Evolutionary conservation across 1,140 invertebrate species (phyloP), one percentile per base, ranked within the genome.

Genomic region (Arctopsyche grandis): DNA sequence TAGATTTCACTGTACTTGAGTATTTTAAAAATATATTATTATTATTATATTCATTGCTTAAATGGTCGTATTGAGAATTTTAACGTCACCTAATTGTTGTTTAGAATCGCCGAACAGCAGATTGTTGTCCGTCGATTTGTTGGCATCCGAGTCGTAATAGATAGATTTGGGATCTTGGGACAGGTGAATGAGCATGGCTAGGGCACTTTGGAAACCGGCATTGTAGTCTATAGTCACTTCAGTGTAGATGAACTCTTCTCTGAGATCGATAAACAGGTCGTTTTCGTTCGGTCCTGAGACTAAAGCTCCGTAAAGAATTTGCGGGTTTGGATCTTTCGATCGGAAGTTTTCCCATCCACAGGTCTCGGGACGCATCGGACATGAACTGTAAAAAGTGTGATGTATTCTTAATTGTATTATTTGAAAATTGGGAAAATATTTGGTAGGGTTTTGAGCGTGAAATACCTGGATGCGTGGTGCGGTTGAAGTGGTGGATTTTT

Each of bases 211-310:
- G 81, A 91, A 91, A 0, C 90, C 91, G 5, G 90, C 90, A 81
- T 91, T 91, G 82, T 89, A 91, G 77, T 91, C 90, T 19, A 91
- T 80, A 5, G 89, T 90, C 4, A 91, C 90, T 80, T 91, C 90
- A n/a, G 90, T 91, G 78, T 89, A 89, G 9, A 90, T 84, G 81
- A 87, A 90, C 22, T 91, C 89, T 71, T 89, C 85, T 63, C 91
- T 84, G n/a, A 79, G 80, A 81, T 91, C 90, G 24, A 85, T 83
- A 81, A 90, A 91, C 46, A 86, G 81, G 75, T 91, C 90, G 43
- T 87, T 88, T 69, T 86, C 85, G 81, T 91, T 88, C 0, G 91
- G 90, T 1, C 91, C 91, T 4, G 90, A 90, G 21, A 91, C 90
- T 44, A 91, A 80, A 44, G 90, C 90, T 0, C 91, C 91, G 77